Base-by-base conservation (phyloP, 2,113 vertebrate species). In the Solea solea region DNA sequence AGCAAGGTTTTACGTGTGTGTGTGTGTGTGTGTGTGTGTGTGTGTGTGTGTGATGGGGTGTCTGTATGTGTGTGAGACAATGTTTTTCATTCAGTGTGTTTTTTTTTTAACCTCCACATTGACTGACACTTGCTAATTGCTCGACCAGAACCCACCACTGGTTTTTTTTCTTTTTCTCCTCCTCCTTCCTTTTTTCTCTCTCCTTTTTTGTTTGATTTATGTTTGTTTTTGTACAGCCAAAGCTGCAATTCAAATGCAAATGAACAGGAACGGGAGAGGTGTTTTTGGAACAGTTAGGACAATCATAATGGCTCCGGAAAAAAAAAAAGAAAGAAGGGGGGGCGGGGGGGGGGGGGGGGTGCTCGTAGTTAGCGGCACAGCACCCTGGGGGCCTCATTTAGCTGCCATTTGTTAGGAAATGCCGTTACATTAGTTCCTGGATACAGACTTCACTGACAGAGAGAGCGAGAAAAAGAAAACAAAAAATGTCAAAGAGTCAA, bases 191-290 rank as follows among this genome's bases (percentile, higher is more conserved):
- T 28, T 61, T 69, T 80, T 68, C 60, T 16, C 13, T 2, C 7
- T 53, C 54, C 50, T 80, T 88, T 89, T 90, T 21, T 21, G 21
- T 21, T 82, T 88, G 88, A 92, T 92, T 89, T 90, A 88, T 92
- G 90, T 92, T 90, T 90, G 89, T 92, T 90, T 89, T 89, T 87
- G 78, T 88, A 79, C 77, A 73, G 85, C 71, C 49, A 64, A 21
- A 74, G 75, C 82, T 59, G 81, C 90, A 89, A 93, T 93, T 93
- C 90, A 93, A 90, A 93, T 93, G 92, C 90, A 92, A 92, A 93
- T 93, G 86, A 91, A 87, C 71, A 34, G 69, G 84, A 89, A 80
- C 59, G 54, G 70, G 82, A 89, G 85, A 91, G 91, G 85, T 90
- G 90, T 87, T 90, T 91, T 90, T 89, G 85, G 81, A 91, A 89